A percentile compares a stretch with the other conserved stretches of the same genome.
These are phyloP conservation scores for Diaperis boleti DNA, from an alignment of 2,888 invertebrate species.

Conservation along the genomic window DNA sequence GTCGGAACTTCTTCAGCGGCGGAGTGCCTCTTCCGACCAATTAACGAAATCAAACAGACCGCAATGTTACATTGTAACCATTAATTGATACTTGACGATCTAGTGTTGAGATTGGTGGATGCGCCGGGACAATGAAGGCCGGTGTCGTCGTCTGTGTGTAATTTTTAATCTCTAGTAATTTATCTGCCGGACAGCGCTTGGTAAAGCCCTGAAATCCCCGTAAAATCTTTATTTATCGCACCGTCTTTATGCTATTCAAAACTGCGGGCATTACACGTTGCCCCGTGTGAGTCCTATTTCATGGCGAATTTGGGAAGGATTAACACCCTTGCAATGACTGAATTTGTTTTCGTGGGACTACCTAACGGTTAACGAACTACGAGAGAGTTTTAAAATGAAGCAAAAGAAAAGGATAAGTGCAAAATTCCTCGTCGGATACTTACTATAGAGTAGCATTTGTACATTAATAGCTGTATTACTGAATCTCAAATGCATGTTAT, in stretches of 20 bases:
- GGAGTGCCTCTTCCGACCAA: constrained; percentile 15
- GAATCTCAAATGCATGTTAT: too few relatives aligned
- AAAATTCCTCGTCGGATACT: too few relatives aligned
- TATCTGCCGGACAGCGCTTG: constrained; percentile 4
- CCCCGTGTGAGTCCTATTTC: constrained; percentile 1
- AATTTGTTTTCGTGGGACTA: neutral
- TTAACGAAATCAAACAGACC: constrained; percentile 38
- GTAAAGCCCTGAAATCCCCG: constrained; percentile 16
- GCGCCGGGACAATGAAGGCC: constrained; percentile 7
- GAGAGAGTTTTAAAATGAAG: neutral
- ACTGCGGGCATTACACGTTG: constrained; percentile 11
- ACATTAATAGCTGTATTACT: too few relatives aligned
- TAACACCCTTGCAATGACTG: constrained; percentile 6
- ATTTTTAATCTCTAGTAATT: constrained; percentile 22
- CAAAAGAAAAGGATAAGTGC: too few relatives aligned
- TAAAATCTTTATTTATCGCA: constrained; percentile 25
- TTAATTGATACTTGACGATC: constrained; percentile 16
- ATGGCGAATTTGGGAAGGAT: constrained; percentile 4
- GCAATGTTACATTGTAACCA: constrained; percentile 19
- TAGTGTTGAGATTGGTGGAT: constrained; percentile 3
- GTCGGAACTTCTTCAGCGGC: neutral
- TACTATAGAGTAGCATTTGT: too few relatives aligned
- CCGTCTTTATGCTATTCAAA: constrained; percentile 17
- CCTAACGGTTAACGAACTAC: neutral
- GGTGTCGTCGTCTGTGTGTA: constrained; percentile 2